Base-by-base conservation (phyloP, 2,797 vertebrate species). In the Euphonia xanthogaster region DNA sequence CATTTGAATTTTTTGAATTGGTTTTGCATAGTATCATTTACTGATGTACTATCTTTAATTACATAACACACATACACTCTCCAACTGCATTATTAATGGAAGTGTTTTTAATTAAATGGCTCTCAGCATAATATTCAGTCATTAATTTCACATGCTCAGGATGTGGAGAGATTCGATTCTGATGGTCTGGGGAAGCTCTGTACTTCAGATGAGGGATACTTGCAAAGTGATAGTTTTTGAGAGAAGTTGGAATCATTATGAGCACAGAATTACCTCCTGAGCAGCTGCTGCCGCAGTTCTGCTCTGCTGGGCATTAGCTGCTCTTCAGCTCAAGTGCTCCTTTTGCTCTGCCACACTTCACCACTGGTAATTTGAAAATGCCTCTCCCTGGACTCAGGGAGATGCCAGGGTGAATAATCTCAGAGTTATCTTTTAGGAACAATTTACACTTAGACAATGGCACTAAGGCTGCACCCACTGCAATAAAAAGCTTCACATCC, bases 41-140 rank as follows among this genome's bases (percentile, higher is more conserved):
- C 96, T 92, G 97, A 97, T 96, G 96, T 93, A 92, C 96, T 97
- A 95, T 97, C 97, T 97, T 97, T 97, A 97, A 97, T 97, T 97
- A 96, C 86, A 97, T 96, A 97, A 97, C 87, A 91, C 95, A 90
- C 88, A 92, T 6, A 92, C 86, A 57, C 83, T 94, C 91, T 92
- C 95, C 90, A 87, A 60, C 93, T 94, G 83, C 82, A 94, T 97
- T 95, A 97, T 97, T 96, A 96, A 96, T 94, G 90, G 45, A 87
- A 96, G 77, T 92, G 58, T 72, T 95, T 93, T 97, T 97, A 97
- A 97, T 97, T 95, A 97, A 95, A 96, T 82, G 93, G 86, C 85
- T 96, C 95, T 96, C 88, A 86, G 91, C 88, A 86, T 94, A 94
- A 94, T 91, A 94, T 93, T 94, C 90, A 90, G 79, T 91, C 96